Evolutionary conservation across 2,113 vertebrate species (phyloP), one percentile per base, ranked within the genome.

Genomic region (Platycercus adscitus): DNA sequence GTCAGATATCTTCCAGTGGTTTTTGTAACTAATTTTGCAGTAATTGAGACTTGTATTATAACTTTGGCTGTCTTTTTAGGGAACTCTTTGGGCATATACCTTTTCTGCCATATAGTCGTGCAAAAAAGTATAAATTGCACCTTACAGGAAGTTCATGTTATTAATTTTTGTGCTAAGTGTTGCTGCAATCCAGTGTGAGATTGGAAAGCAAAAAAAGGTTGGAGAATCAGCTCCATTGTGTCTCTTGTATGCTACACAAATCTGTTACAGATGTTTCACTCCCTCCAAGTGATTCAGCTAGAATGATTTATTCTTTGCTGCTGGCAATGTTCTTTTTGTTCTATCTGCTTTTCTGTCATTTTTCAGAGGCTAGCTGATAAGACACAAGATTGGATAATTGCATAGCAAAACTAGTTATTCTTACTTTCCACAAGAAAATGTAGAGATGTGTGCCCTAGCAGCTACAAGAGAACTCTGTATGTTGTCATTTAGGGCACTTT

Each of bases 221-320:
- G 66, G 65, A 93, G 81, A 87, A 92, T 95, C 80, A 86, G 31
- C 46, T 91, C 44, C 61, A 61, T 80, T 92, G 92, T 95, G 43
- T 85, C 47, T 86, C 52, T 56, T 91, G 28, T 63, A 55, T 25
- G 41, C 41, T 76, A 25, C 56, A 58, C 68, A 94, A 95, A 92
- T 96, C 53, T 90, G 56, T 94, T 96, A 76, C 86, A 96, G 91
- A 95, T 96, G 91, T 96, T 97, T 85, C 39, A 47, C 46, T 82
- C 56, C 23, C 25, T 91, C 37, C n/a, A 26, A 90, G 37, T 76
- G 56, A 81, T 87, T 96, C 61, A 66, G 49, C 12, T 76, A 63
- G 49, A 80, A 65, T 63, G 81, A 80, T 64, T 96, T 92, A 43
- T 61, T 89, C 43, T 92, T 83, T 81, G 70, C 56, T 89, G 9